phyloP scores from a whole-genome alignment of 2,888 invertebrate species.

The Amiota communis region DNA sequence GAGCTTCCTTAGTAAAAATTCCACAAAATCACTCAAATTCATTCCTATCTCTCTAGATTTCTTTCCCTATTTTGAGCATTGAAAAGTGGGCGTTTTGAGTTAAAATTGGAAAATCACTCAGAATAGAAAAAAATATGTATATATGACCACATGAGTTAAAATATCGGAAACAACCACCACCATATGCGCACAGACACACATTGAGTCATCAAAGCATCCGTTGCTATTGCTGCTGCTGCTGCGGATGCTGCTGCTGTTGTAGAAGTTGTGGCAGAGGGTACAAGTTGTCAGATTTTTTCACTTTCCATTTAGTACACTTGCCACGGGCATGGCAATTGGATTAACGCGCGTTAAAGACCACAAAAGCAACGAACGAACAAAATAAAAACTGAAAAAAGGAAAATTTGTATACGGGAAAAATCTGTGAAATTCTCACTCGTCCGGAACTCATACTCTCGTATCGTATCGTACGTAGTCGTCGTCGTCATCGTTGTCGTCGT shows the following conservation, averaged over 20 bases:
- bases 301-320: slow-evolving; percentile 63
- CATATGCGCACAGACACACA: slow-evolving; percentile 31
- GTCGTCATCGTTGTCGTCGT: no score
- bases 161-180: slow-evolving; percentile 28
- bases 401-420: neutral
- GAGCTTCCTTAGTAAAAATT: slow-evolving; percentile 33
- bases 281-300: slow-evolving; percentile 54
- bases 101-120: neutral
- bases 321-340: slow-evolving; percentile 57
- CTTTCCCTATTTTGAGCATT: neutral
- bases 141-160: slow-evolving; percentile 3
- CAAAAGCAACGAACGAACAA: slow-evolving; percentile 1
- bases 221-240: neutral
- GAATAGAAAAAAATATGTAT: neutral
- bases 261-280: slow-evolving; percentile 22
- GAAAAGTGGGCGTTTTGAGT: slow-evolving; percentile 47
- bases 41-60: neutral
- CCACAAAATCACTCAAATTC: slow-evolving; percentile 43
- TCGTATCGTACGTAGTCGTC: neutral
- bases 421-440: slow-evolving; percentile 1
- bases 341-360: slow-evolving; percentile 43
- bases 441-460: neutral
- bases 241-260: slow-evolving; percentile 22
- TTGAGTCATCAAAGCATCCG: slow-evolving; percentile 21
- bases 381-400: slow-evolving; percentile 14